Percentiles rank a stretch among this genome's conserved stretches.
These are phyloP conservation scores for Drosophila nigricruria DNA, from an alignment of 2,888 invertebrate species.

Conservation along the genomic window DNA sequence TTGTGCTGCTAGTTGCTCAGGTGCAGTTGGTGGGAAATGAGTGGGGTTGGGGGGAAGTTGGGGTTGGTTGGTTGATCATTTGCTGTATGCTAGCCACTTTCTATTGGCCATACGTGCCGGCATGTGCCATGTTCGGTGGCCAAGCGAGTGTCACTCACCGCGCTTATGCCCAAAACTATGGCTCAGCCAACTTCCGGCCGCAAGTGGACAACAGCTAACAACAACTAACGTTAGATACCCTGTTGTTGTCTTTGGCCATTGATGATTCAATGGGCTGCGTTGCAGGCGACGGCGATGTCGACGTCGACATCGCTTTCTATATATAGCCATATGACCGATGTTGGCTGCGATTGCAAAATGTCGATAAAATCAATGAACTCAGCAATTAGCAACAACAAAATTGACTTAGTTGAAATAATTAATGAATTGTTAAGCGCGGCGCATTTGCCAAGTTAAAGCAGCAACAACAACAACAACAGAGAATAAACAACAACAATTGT, in stretches of 20 bases:
- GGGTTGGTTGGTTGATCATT: background rate
- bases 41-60: background rate
- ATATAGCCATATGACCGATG: slow-evolving; percentile 69
- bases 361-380: slow-evolving; percentile 73
- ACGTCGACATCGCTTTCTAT: slow-evolving; percentile 56
- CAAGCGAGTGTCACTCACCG: slow-evolving; percentile 26
- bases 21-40: background rate
- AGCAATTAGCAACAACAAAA: slow-evolving; percentile 31
- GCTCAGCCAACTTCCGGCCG: slow-evolving; percentile 64
- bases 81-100: slow-evolving; percentile 52
- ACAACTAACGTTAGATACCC: slow-evolving; percentile 24
- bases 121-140: slow-evolving; percentile 43
- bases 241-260: slow-evolving; percentile 12
- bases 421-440: slow-evolving; percentile 24
- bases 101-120: slow-evolving; percentile 62
- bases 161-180: slow-evolving; percentile 49
- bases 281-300: no score
- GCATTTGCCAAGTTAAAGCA: slow-evolving; percentile 26
- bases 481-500: slow-evolving; percentile 23
- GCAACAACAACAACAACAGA: background rate
- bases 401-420: slow-evolving; percentile 17
- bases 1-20: background rate
- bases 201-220: slow-evolving; percentile 14
- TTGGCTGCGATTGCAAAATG: slow-evolving; percentile 52
- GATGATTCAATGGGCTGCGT: slow-evolving; percentile 56